A percentile compares a stretch with the other conserved stretches of the same genome.
Conservation (phyloP, 2,113 vertebrate species). For the Clarias magur region DNA sequence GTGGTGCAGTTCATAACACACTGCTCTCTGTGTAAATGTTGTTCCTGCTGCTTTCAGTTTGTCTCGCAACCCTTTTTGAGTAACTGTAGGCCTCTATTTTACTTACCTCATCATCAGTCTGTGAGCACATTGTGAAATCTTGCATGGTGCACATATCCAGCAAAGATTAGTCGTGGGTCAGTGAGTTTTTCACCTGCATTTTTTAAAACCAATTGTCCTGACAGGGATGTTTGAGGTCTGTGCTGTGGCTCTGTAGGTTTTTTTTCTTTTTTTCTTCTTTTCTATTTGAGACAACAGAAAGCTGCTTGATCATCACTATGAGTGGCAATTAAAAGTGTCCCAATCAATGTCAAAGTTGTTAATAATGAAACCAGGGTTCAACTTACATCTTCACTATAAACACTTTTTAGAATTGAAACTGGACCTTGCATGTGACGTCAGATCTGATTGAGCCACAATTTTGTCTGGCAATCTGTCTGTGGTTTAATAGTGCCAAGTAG, state of each 20-base stretch:
- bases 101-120: not conserved
- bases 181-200: not conserved
- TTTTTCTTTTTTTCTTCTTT: not conserved
- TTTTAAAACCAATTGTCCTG: not conserved
- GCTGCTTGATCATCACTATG: not conserved
- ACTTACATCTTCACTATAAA: no score
- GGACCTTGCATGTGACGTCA: no score
- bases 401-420: no score
- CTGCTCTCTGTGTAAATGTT: not conserved
- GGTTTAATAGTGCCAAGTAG: no score
- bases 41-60: not conserved
- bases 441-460: no score
- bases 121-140: not conserved
- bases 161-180: not conserved
- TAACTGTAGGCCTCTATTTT: not conserved
- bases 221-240: not conserved
- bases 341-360: no score
- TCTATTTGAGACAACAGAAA: not conserved
- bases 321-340: not conserved
- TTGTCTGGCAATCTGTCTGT: no score
- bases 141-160: not conserved
- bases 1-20: not conserved
- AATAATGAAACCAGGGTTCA: no score
- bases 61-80: not conserved
- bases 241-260: not conserved